phyloP scores from a whole-genome alignment of 1,140 invertebrate genomes.

The Tribolium castaneum region DNA sequence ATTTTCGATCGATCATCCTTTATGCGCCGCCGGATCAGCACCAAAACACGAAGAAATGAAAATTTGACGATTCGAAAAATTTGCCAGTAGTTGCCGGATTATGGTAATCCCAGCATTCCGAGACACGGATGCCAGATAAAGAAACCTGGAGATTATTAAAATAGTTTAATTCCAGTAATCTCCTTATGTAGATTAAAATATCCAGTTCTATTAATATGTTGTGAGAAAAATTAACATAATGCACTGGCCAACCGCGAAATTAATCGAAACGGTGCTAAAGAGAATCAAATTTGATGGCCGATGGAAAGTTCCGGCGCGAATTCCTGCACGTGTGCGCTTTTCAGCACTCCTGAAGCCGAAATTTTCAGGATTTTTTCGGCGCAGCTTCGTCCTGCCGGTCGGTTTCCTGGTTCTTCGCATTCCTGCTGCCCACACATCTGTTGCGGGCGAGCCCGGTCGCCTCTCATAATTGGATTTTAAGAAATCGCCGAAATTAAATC shows the following conservation, averaged over 20 bases:
- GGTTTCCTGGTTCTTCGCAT: conserved; percentile 4
- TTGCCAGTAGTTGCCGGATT: conserved; percentile 14
- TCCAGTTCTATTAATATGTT: conserved; percentile 31
- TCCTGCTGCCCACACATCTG: conserved; percentile 12
- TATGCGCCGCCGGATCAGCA: conserved; percentile 3
- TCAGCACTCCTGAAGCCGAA: not conserved
- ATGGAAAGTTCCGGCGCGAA: not conserved
- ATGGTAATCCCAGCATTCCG: conserved; percentile 22
- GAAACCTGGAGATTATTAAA: conserved; percentile 26
- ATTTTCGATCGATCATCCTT: conserved; percentile 39
- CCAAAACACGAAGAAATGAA: not conserved
- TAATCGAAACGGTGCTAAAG: not conserved
- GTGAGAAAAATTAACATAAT: conserved; percentile 29
- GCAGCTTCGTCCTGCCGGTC: not conserved
- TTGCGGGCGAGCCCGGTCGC: not conserved
- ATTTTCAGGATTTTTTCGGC: not conserved
- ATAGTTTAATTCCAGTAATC: conserved; percentile 36
- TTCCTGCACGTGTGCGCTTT: not conserved
- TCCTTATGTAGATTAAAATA: conserved; percentile 35
- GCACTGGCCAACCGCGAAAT: conserved; percentile 8
- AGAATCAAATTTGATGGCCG: not conserved
- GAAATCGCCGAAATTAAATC: conserved; percentile 35
- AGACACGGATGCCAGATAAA: conserved; percentile 17
- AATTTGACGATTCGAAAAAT: conserved; percentile 11
- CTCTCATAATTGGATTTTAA: conserved; percentile 27